These are phyloP conservation scores for Augochlora pura DNA, from an alignment of 1,140 invertebrate species.

Conservation along the genomic window DNA sequence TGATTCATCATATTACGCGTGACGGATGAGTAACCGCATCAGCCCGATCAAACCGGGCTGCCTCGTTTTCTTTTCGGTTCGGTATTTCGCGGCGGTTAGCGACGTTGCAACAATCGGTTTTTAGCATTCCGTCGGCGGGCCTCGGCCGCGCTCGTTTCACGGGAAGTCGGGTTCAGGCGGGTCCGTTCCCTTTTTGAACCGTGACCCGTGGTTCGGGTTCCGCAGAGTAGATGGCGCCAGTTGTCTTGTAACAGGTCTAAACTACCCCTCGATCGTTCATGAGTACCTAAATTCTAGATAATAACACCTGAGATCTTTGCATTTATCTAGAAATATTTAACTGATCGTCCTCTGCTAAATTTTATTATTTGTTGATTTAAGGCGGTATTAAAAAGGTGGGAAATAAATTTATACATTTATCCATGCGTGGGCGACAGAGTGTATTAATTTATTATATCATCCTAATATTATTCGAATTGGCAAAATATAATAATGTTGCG, in stretches of 20 bases:
- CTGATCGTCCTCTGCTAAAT: too few relatives aligned
- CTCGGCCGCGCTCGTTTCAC: too few relatives aligned
- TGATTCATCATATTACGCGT: constrained; percentile 59
- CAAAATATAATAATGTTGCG: too few relatives aligned
- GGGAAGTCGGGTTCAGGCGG: background rate
- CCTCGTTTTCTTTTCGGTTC: background rate
- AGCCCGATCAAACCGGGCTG: background rate
- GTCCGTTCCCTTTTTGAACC: background rate
- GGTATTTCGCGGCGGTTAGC: background rate
- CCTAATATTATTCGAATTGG: too few relatives aligned
- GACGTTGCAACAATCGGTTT: background rate
- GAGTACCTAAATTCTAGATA: background rate
- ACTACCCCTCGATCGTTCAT: background rate
- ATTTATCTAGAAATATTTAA: background rate
- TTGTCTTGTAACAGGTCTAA: constrained; percentile 17
- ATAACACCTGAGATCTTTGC: background rate
- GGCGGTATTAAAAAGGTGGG: too few relatives aligned
- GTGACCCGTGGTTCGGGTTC: background rate
- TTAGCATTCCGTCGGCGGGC: background rate
- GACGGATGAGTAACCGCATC: constrained; percentile 51
- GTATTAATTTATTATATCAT: too few relatives aligned
- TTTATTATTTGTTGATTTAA: too few relatives aligned
- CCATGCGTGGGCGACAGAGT: too few relatives aligned
- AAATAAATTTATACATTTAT: too few relatives aligned
- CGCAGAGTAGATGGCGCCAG: constrained; percentile 51